These are phyloP conservation scores for Diglossa cyanea DNA, from an alignment of 2,797 vertebrate species.

Conservation along the genomic window DNA sequence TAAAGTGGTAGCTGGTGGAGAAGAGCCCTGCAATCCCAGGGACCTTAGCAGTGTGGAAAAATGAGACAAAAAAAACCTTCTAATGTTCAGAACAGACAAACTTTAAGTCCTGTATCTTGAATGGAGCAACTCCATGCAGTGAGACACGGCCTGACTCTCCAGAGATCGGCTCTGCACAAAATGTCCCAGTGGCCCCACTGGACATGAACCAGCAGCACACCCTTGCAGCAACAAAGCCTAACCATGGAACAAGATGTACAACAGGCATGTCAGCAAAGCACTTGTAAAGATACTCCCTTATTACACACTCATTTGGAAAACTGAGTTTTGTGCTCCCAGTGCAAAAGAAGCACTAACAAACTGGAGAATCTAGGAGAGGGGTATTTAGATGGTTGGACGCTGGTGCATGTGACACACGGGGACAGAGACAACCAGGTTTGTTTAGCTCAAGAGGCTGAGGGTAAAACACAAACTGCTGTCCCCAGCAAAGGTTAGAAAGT, in stretches of 20 bases:
- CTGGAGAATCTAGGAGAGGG: neutral
- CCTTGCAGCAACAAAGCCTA: fast-evolving
- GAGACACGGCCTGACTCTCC: neutral
- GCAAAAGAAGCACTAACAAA: neutral
- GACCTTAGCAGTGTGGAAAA: neutral
- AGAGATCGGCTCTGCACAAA: neutral
- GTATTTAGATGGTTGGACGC: neutral
- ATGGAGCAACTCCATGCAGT: neutral
- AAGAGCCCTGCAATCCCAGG: neutral
- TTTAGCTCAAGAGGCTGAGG: neutral
- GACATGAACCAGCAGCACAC: neutral
- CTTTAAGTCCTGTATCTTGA: neutral
- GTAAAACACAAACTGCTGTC: neutral
- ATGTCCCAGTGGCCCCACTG: neutral
- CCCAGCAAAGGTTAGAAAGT: neutral
- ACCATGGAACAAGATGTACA: neutral
- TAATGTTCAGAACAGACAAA: neutral
- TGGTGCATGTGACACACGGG: neutral
- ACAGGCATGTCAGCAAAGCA: fast-evolving
- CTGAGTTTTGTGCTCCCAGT: neutral
- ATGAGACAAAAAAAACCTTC: neutral
- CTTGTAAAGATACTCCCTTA: neutral
- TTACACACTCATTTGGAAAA: neutral
- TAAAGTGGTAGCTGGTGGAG: neutral
- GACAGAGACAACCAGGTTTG: neutral